These are phyloP conservation scores for Aphelenchoides avenae DNA, from an alignment of 1,140 invertebrate genomes.

Conservation along the genomic window DNA sequence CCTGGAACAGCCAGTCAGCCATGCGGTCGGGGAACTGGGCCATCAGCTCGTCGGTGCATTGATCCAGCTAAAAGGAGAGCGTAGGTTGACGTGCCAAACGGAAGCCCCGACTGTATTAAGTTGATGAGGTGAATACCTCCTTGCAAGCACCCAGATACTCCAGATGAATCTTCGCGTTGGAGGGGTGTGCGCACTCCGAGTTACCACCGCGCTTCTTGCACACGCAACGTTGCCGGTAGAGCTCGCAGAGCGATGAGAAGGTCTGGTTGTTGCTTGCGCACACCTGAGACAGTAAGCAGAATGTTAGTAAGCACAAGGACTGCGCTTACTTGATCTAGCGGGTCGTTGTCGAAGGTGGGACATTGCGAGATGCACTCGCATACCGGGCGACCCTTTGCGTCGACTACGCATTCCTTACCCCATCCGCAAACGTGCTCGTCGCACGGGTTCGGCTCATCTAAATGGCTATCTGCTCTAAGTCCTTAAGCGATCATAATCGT, in stretches of 20 bases:
- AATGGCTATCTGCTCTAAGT: neutral
- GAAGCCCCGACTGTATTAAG: no score
- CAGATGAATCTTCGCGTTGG: constrained; percentile 72
- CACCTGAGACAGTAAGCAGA: no score
- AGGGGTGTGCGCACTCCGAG: constrained; percentile 64
- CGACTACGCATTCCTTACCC: constrained; percentile 76
- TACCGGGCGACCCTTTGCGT: constrained; percentile 68
- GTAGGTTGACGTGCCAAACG: no score
- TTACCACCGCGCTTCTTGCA: constrained; percentile 72
- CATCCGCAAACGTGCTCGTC: constrained; percentile 79
- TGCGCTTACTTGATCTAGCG: constrained; percentile 45
- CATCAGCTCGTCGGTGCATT: constrained; percentile 77
- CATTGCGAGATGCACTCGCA: constrained; percentile 81
- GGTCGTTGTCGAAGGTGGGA: constrained; percentile 62
- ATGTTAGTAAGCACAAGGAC: neutral
- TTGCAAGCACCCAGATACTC: constrained; percentile 73
- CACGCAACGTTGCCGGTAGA: constrained; percentile 81
- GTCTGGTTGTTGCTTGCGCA: constrained; percentile 90
- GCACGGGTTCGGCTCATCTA: constrained; percentile 68
- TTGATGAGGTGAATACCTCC: no score
- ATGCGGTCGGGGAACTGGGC: constrained; percentile 70
- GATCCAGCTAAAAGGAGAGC: no score
- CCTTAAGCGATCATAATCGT: no score
- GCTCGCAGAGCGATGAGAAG: constrained; percentile 82
- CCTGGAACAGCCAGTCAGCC: constrained; percentile 93